Conservation (phyloP, 37 sponge, comb jelly and placozoan species). For the Lycopodina hypogea region DNA sequence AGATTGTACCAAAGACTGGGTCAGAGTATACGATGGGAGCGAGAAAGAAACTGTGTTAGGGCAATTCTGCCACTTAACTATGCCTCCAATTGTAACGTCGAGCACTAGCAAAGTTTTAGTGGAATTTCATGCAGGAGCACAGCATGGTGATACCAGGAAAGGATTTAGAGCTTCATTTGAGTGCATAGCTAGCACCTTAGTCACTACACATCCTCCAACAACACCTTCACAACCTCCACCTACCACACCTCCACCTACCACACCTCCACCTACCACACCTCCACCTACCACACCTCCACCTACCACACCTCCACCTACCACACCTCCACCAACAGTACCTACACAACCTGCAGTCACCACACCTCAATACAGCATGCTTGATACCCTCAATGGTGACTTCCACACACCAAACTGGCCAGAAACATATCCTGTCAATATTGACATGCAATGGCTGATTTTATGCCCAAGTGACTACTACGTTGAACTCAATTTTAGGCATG, state of each 20-base stretch:
- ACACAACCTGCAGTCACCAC: neutral
- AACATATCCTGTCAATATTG: constrained; percentile 21
- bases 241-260: neutral
- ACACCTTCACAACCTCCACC: neutral
- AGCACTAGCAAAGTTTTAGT: neutral
- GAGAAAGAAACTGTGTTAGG: neutral
- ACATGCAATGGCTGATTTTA: neutral
- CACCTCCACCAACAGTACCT: too few species aligned
- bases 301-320: neutral
- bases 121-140: constrained; percentile 1
- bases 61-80: neutral
- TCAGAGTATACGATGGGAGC: neutral
- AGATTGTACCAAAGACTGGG: neutral
- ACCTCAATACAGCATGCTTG: neutral
- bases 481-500: neutral
- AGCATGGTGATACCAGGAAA: neutral
- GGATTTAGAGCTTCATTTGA: neutral
- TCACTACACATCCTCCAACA: neutral
- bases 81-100: neutral
- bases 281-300: neutral
- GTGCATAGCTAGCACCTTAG: neutral
- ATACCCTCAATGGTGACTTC: neutral
- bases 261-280: neutral
- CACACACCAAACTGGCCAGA: constrained; percentile 20
- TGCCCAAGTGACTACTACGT: neutral